Conservation (phyloP, 2,888 invertebrate species). For the Neria commutata region DNA sequence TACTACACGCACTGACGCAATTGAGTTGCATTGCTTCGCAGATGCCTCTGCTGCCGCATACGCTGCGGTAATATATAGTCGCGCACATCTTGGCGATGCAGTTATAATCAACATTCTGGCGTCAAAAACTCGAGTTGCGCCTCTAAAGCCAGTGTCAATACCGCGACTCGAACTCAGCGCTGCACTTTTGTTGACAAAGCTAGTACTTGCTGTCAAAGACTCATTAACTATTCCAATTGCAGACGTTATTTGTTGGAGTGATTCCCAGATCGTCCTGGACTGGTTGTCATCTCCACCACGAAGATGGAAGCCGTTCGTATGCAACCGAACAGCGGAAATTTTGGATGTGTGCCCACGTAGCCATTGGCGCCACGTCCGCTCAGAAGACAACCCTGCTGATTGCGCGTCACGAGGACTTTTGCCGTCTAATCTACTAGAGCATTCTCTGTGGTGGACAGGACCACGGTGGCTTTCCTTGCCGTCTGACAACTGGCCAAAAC, state of each 20-base stretch:
- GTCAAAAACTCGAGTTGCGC: slow-evolving; percentile 18
- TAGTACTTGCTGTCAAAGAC: slow-evolving; percentile 14
- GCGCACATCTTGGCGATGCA: no score
- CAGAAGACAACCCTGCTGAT: slow-evolving; percentile 31
- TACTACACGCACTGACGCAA: no score
- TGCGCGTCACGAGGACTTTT: slow-evolving; percentile 31
- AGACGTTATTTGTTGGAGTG: slow-evolving; percentile 30
- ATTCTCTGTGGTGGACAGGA: slow-evolving; percentile 30
- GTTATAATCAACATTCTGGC: slow-evolving; percentile 4
- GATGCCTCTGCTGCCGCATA: no score
- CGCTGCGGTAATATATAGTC: no score
- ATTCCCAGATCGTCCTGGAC: slow-evolving; percentile 42
- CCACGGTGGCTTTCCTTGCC: slow-evolving; percentile 20
- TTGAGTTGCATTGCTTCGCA: no score
- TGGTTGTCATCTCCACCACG: slow-evolving; percentile 37
- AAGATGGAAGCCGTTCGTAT: slow-evolving; percentile 29
- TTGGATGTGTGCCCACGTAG: slow-evolving; percentile 21
- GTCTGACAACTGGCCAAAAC: slow-evolving; percentile 10
- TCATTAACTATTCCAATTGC: slow-evolving; percentile 17
- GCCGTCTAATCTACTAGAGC: slow-evolving; percentile 18
- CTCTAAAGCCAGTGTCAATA: slow-evolving; percentile 13
- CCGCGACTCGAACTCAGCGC: slow-evolving; percentile 25
- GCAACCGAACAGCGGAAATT: slow-evolving; percentile 28
- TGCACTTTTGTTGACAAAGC: slow-evolving; percentile 19
- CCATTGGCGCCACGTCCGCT: slow-evolving; percentile 27